These are phyloP conservation scores for Chaetophractus vellerosus DNA, from an alignment of 2,797 vertebrate species.

Conservation along the genomic window DNA sequence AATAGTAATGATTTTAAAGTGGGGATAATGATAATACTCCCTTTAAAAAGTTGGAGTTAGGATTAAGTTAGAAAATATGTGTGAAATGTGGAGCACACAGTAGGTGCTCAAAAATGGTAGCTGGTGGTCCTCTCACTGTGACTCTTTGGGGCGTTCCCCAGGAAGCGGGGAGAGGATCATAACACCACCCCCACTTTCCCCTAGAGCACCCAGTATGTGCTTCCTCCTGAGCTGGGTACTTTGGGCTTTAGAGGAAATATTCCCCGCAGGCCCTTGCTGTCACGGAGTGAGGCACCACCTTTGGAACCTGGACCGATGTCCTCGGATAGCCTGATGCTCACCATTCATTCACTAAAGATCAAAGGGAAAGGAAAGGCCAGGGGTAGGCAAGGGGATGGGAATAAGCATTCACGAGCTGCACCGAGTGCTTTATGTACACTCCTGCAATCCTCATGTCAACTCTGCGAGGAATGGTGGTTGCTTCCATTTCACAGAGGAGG, in stretches of 20 bases:
- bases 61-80: neutral
- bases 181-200: neutral
- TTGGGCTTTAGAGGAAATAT: neutral
- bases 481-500: neutral
- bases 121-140: neutral
- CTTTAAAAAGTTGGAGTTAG: neutral
- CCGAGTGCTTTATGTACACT: neutral
- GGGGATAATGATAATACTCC: neutral
- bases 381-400: neutral
- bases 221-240: neutral
- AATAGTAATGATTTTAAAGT: neutral
- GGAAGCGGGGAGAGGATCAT: neutral
- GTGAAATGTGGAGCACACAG: neutral
- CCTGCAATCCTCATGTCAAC: neutral
- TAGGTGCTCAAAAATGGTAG: neutral
- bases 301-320: neutral
- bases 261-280: neutral
- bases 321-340: neutral
- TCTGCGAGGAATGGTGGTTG: neutral
- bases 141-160: neutral
- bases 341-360: neutral
- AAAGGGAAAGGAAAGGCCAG: neutral
- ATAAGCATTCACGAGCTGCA: no score
- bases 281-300: neutral
- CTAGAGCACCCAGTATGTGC: neutral